Evolutionary conservation across 2,797 vertebrate species (phyloP).

Genomic region (Notolabrus celidotus): DNA sequence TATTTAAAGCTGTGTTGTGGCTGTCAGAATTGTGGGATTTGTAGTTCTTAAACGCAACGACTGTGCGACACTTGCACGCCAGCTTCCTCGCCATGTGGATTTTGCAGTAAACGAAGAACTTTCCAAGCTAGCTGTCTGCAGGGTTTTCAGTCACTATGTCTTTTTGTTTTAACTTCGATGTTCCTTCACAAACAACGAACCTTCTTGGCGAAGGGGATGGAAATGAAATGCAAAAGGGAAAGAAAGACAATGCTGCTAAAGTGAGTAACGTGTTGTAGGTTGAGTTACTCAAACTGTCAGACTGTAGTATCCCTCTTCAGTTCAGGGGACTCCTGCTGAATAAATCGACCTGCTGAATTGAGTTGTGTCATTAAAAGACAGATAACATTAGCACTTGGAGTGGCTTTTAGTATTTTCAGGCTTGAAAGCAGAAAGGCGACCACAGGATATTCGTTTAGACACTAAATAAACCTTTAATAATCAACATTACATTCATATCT

Average conservation of each 20-base stretch:
- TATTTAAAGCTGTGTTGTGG: neutral
- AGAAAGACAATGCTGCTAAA: conserved; percentile 32
- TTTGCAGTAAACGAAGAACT: neutral
- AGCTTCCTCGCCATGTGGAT: conserved; percentile 38
- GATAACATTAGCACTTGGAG: neutral
- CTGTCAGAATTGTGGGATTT: conserved; percentile 59
- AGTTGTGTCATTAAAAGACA: no score
- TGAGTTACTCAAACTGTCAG: neutral
- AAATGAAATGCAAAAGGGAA: conserved; percentile 28
- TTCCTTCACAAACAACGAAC: conserved; percentile 55
- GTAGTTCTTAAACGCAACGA: conserved; percentile 45
- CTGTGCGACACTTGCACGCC: conserved; percentile 11
- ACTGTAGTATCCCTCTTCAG: no score
- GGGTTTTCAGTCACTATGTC: conserved; percentile 70
- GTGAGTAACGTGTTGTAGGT: conserved; percentile 61
- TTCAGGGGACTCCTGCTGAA: neutral
- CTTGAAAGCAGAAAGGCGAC: no score
- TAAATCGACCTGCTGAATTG: no score
- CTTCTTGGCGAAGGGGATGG: neutral
- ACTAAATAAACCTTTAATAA: no score
- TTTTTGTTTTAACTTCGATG: conserved; percentile 85
- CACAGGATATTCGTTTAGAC: no score
- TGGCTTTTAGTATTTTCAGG: neutral
- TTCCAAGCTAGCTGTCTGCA: neutral
- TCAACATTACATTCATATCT: no score